Conservation (phyloP, 2,888 invertebrate species). For the Chelonus formosanus region DNA sequence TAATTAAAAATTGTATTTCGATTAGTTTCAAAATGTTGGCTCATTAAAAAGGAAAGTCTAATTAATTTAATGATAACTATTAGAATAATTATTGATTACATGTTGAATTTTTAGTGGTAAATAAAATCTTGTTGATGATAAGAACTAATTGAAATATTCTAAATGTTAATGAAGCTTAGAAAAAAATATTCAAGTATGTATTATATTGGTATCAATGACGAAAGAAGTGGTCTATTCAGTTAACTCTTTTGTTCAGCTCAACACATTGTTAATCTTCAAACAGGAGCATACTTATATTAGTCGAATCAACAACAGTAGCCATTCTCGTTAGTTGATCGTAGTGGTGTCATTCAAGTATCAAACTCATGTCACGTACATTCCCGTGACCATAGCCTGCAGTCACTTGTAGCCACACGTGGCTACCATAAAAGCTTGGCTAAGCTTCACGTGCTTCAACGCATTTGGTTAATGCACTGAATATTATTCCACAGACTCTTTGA, state of each 20-base stretch:
- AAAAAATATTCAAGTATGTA: constrained; percentile 17
- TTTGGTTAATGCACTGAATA: too few relatives aligned
- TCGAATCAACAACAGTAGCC: not conserved
- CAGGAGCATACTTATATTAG: not conserved
- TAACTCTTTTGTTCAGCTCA: constrained; percentile 34
- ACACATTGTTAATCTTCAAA: constrained; percentile 37
- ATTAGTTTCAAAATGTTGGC: not conserved
- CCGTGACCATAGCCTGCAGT: constrained; percentile 17
- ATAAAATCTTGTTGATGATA: too few relatives aligned
- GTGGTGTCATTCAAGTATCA: constrained; percentile 18
- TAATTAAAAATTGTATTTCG: too few relatives aligned
- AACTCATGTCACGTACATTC: constrained; percentile 18
- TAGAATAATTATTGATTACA: too few relatives aligned
- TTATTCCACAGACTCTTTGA: too few relatives aligned
- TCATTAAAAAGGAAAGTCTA: too few relatives aligned
- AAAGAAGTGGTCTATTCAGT: constrained; percentile 32
- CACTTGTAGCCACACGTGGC: constrained; percentile 8
- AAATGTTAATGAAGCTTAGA: constrained; percentile 20
- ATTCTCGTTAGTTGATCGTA: not conserved
- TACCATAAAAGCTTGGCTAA: constrained; percentile 13
- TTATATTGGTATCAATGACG: constrained; percentile 35
- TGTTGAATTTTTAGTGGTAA: too few relatives aligned
- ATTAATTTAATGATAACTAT: too few relatives aligned
- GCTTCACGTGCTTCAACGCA: too few relatives aligned
- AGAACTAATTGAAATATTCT: too few relatives aligned